Percentiles rank a stretch among this genome's conserved stretches.
Evolutionary conservation across 2,888 invertebrate species (phyloP).

Genomic region (Dioctria rufipes): DNA sequence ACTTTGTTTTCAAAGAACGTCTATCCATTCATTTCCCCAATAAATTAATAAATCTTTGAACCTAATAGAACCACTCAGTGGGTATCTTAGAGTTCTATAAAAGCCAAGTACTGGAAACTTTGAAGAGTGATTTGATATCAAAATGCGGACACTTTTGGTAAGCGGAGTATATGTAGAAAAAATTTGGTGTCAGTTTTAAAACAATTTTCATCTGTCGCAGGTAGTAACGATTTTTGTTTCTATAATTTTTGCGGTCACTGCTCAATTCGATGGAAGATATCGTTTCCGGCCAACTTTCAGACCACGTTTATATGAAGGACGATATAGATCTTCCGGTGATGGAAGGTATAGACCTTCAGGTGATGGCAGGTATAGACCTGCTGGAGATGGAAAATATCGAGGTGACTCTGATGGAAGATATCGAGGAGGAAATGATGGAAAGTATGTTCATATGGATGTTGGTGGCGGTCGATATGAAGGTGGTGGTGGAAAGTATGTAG

Average conservation of each 20-base stretch:
- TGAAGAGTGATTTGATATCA: background rate
- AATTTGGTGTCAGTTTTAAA: too few relatives aligned
- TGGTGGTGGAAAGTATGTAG: constrained; percentile 64
- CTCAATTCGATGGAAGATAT: constrained; percentile 12
- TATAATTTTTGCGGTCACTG: background rate
- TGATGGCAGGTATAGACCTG: constrained; percentile 68
- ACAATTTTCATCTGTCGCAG: background rate
- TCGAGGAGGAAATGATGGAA: constrained; percentile 64
- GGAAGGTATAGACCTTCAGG: constrained; percentile 72
- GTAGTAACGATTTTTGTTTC: background rate
- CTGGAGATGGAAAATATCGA: constrained; percentile 67
- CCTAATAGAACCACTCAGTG: too few relatives aligned
- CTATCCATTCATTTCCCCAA: too few relatives aligned
- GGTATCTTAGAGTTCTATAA: background rate
- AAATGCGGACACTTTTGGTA: constrained; percentile 21
- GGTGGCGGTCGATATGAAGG: constrained; percentile 63
- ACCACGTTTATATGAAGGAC: constrained; percentile 67
- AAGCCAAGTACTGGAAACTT: background rate
- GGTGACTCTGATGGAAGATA: constrained; percentile 65
- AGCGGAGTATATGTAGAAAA: background rate
- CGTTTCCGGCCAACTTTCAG: background rate
- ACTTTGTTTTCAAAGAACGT: too few relatives aligned
- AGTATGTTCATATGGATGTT: constrained; percentile 73
- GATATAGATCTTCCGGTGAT: constrained; percentile 72
- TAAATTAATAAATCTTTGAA: too few relatives aligned